Evolutionary conservation across 2,113 vertebrate species (phyloP).

Genomic region (Peromyscus leucopus): DNA sequence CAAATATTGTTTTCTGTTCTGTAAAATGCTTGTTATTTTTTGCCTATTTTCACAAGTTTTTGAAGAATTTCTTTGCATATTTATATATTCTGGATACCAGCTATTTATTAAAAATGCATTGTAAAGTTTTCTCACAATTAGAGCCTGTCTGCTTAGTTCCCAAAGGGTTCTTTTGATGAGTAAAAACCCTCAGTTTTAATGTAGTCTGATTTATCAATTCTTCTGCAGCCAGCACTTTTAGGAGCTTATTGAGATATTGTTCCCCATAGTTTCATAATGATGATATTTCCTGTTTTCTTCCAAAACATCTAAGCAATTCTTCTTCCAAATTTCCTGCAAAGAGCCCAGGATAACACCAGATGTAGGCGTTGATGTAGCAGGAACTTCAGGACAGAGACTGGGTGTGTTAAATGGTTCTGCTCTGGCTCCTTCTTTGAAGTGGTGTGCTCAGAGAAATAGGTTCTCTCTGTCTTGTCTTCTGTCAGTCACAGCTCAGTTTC

Average conservation of each 20-base stretch:
- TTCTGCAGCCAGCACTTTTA: not conserved
- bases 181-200: not conserved
- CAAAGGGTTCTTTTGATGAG: not conserved
- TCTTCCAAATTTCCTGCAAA: not conserved
- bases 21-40: not conserved
- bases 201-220: not conserved
- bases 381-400: not conserved
- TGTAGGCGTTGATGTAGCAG: not conserved
- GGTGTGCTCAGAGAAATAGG: not conserved
- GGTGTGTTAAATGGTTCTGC: not conserved
- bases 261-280: not conserved
- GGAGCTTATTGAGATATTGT: not conserved
- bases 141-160: not conserved
- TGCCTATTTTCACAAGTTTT: not conserved
- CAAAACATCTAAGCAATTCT: not conserved
- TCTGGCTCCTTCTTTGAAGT: not conserved
- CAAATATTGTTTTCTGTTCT: not conserved
- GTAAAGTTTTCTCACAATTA: not conserved
- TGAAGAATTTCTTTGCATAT: not conserved
- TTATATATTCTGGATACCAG: not conserved
- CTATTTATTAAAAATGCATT: not conserved
- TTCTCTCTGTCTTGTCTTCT: not conserved
- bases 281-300: slow-evolving; percentile 5
- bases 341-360: not conserved
- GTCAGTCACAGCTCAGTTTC: not conserved